These are phyloP conservation scores for Tetanocera ferruginea DNA, from an alignment of 2,888 invertebrate genomes.

Conservation along the genomic window DNA sequence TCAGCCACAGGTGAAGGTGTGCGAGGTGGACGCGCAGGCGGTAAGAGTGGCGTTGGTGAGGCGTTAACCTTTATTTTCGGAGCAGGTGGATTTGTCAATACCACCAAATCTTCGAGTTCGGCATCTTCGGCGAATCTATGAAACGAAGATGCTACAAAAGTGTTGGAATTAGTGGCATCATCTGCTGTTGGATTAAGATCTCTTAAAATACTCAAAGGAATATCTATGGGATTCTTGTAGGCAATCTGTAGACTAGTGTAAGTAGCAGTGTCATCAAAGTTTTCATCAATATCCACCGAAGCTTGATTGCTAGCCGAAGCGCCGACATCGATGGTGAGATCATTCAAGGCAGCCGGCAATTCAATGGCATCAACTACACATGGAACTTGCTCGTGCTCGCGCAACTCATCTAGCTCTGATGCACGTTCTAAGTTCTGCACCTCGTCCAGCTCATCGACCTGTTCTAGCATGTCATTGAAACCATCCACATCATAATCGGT, in stretches of 20 bases:
- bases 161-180: background rate
- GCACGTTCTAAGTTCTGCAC: constrained; percentile 72
- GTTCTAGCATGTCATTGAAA: constrained; percentile 77
- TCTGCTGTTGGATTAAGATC: constrained; percentile 52
- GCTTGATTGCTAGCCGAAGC: constrained; percentile 57
- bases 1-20: constrained; percentile 64
- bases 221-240: constrained; percentile 85
- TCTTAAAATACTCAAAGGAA: constrained; percentile 74
- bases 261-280: constrained; percentile 82
- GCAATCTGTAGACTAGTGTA: constrained; percentile 88
- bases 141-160: constrained; percentile 28
- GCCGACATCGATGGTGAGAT: background rate
- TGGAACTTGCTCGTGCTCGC: constrained; percentile 47
- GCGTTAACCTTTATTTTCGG: constrained; percentile 71
- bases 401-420: constrained; percentile 58
- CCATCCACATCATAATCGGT: constrained; percentile 73
- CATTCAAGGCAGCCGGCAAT: background rate
- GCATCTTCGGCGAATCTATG: constrained; percentile 27
- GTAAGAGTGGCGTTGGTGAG: constrained; percentile 62
- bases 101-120: constrained; percentile 68
- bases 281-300: constrained; percentile 74
- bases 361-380: constrained; percentile 48
- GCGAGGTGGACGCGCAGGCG: constrained; percentile 60
- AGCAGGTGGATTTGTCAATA: constrained; percentile 68
- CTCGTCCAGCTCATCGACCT: constrained; percentile 82